Percentiles rank a stretch among this genome's conserved stretches.
Conservation (phyloP, 64 coral and sea anemone species). For the Dendronephthya gigantea region DNA sequence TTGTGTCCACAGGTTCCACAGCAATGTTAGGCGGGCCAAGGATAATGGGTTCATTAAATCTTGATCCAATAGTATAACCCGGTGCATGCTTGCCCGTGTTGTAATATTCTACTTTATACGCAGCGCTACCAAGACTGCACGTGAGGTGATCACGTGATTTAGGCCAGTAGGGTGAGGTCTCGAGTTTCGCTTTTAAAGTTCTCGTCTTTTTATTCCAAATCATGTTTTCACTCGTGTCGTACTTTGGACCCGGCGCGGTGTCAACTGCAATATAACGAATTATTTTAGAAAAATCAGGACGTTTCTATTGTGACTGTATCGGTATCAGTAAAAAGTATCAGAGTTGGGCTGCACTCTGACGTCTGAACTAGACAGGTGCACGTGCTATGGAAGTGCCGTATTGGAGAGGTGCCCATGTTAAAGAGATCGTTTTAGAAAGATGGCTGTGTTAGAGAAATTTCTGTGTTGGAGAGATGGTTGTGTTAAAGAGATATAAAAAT, state of each 20-base stretch:
- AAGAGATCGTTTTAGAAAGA: too few species aligned
- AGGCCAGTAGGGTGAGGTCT: background rate
- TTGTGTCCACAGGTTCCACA: conserved; percentile 38
- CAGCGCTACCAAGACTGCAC: conserved; percentile 11
- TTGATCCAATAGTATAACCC: conserved; percentile 14
- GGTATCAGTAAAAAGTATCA: too few species aligned
- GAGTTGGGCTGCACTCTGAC: too few species aligned
- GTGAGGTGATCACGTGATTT: conserved; percentile 19
- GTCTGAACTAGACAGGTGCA: too few species aligned
- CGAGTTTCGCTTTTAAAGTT: conserved; percentile 25
- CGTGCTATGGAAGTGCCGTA: too few species aligned
- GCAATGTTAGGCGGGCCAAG: conserved; percentile 20
- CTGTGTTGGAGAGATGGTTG: too few species aligned
- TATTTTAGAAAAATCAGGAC: background rate
- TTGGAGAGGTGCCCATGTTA: too few species aligned
- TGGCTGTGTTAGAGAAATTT: too few species aligned
- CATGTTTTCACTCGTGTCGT: conserved; percentile 26
- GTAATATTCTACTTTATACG: conserved; percentile 35
- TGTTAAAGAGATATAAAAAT: too few species aligned
- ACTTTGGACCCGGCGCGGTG: conserved; percentile 9
- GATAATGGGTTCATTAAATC: conserved; percentile 1
- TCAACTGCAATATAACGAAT: background rate
- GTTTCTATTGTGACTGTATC: too few species aligned
- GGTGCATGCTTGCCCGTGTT: conserved; percentile 37
- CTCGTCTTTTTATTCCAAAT: conserved; percentile 25